Evolutionary conservation across 2,113 vertebrate species (phyloP).

Genomic region (Amblyopsis rosae): DNA sequence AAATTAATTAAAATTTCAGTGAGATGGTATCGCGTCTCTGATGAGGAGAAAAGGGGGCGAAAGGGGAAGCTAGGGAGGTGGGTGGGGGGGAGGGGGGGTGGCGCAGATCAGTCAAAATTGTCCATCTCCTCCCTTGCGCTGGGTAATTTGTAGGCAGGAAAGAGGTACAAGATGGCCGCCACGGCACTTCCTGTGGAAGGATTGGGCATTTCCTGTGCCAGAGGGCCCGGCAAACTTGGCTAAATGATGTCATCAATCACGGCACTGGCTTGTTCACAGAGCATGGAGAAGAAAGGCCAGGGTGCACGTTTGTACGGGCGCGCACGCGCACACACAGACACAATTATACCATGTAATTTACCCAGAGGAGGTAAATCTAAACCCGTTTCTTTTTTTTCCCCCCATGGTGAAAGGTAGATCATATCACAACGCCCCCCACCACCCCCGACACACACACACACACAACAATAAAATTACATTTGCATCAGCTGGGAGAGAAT

Average conservation of each 20-base stretch:
- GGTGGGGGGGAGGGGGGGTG: neutral
- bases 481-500: slow-evolving; percentile 83
- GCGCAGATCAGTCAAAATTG: slow-evolving; percentile 73
- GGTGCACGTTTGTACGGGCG: slow-evolving; percentile 75
- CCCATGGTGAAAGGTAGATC: slow-evolving; percentile 39
- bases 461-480: slow-evolving; percentile 85
- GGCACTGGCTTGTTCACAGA: slow-evolving; percentile 71
- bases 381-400: slow-evolving; percentile 52
- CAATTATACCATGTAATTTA: slow-evolving; percentile 84
- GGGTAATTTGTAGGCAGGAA: slow-evolving; percentile 66
- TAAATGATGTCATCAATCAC: slow-evolving; percentile 93
- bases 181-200: slow-evolving; percentile 86
- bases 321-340: slow-evolving; percentile 75
- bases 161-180: slow-evolving; percentile 72
- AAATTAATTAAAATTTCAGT: slow-evolving; percentile 96
- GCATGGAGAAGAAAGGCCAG: slow-evolving; percentile 57
- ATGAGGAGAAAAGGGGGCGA: slow-evolving; percentile 39
- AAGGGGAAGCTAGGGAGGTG: neutral
- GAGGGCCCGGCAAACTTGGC: slow-evolving; percentile 80
- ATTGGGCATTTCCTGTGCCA: slow-evolving; percentile 82
- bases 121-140: slow-evolving; percentile 71
- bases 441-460: neutral
- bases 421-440: neutral
- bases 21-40: slow-evolving; percentile 78
- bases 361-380: slow-evolving; percentile 87